phyloP scores from a whole-genome alignment of 1,140 invertebrate species.

The Melitaea cinxia region DNA sequence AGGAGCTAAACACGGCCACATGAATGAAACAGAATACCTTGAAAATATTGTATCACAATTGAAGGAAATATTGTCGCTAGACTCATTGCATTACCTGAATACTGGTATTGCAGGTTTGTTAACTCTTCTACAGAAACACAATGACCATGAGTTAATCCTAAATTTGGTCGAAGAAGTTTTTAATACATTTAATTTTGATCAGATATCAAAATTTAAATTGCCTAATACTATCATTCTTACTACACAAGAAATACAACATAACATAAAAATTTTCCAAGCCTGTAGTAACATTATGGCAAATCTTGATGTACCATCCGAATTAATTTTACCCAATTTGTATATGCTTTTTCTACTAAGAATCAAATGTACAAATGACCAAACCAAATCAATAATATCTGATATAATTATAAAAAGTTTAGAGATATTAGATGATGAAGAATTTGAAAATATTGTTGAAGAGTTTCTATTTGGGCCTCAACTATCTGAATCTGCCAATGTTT shows the following conservation, averaged over 20 bases:
- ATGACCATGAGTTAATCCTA: constrained; percentile 62
- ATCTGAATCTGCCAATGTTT: constrained; percentile 23
- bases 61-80: constrained; percentile 70
- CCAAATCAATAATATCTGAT: constrained; percentile 63
- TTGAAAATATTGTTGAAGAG: constrained; percentile 41
- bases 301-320: constrained; percentile 49
- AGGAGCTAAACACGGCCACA: constrained; percentile 78
- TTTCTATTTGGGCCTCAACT: constrained; percentile 53
- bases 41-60: constrained; percentile 80
- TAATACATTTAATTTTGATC: constrained; percentile 61
- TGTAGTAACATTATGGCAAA: constrained; percentile 60
- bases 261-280: constrained; percentile 72
- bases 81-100: constrained; percentile 71
- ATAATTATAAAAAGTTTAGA: constrained; percentile 69
- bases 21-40: constrained; percentile 81
- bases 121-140: constrained; percentile 79
- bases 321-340: constrained; percentile 60
- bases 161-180: constrained; percentile 74
- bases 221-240: constrained; percentile 66
- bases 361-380: constrained; percentile 53
- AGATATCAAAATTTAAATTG: constrained; percentile 47
- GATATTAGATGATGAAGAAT: constrained; percentile 42
- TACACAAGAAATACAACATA: constrained; percentile 72
- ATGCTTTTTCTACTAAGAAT: constrained; percentile 59
- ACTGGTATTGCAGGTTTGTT: constrained; percentile 82